phyloP scores from a whole-genome alignment of 2,113 vertebrate species.

The Smithornis capensis region DNA sequence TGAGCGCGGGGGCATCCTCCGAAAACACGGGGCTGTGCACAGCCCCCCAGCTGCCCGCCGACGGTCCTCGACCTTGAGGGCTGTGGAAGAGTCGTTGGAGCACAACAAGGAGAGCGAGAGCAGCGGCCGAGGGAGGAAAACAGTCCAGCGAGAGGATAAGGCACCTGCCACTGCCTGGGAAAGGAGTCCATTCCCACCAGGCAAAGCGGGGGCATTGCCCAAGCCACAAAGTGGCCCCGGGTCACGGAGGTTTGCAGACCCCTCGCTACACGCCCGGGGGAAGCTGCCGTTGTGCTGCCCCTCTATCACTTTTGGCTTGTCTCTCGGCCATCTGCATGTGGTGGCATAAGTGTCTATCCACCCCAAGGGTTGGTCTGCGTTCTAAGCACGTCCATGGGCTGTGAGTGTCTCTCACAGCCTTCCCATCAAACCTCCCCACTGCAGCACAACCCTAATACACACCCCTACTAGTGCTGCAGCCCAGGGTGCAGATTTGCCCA shows the following conservation, averaged over 20 bases:
- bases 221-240: not conserved
- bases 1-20: not conserved
- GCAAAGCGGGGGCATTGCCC: not conserved
- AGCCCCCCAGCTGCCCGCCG: not conserved
- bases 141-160: not conserved
- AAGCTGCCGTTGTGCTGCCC: not conserved
- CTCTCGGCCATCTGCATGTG: rapidly evolving
- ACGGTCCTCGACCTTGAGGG: constrained; percentile 2
- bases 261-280: rapidly evolving
- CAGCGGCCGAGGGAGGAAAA: not conserved
- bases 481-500: not conserved
- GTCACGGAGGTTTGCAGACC: not conserved
- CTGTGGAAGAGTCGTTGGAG: not conserved
- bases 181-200: not conserved
- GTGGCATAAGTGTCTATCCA: too few relatives aligned
- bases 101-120: not conserved
- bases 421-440: not conserved
- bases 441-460: not conserved
- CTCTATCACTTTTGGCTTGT: not conserved
- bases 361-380: not conserved
- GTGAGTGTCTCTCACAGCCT: not conserved
- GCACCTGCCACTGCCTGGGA: constrained; percentile 20
- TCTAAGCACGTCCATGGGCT: not conserved
- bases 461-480: not conserved
- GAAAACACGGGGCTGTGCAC: not conserved